phyloP scores from a whole-genome alignment of 2,113 vertebrate species.

The Solenodon paradoxus region DNA sequence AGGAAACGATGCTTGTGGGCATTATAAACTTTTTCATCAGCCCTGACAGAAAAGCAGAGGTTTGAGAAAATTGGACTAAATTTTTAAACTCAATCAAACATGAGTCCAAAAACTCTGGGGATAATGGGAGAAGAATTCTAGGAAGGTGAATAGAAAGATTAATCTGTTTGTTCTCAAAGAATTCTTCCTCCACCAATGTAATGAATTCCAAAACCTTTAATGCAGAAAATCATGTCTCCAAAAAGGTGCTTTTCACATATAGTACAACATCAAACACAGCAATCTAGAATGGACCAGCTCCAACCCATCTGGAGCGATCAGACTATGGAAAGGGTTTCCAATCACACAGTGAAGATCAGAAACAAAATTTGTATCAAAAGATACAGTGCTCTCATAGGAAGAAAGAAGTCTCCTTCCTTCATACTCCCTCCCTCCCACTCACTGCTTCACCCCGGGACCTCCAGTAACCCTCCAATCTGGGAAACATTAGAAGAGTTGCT shows the following conservation, averaged over 20 bases:
- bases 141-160: neutral
- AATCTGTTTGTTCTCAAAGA: neutral
- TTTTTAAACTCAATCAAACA: neutral
- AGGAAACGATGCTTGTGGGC: neutral
- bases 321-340: neutral
- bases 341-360: neutral
- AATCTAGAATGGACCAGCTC: slow-evolving; percentile 8
- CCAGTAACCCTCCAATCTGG: slow-evolving; percentile 38
- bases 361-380: slow-evolving; percentile 37
- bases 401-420: neutral
- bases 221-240: neutral
- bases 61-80: neutral
- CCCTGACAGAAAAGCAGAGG: neutral
- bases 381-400: neutral
- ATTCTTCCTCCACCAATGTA: neutral
- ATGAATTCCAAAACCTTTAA: neutral
- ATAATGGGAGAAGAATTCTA: neutral
- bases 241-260: neutral
- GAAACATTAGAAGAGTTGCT: neutral
- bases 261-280: slow-evolving; percentile 12
- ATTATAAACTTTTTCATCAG: neutral
- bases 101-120: neutral
- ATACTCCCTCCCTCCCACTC: neutral
- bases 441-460: slow-evolving; percentile 31
- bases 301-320: neutral